Base-by-base conservation (phyloP, 2,797 vertebrate species). In the Adrianichthys oophorus region DNA sequence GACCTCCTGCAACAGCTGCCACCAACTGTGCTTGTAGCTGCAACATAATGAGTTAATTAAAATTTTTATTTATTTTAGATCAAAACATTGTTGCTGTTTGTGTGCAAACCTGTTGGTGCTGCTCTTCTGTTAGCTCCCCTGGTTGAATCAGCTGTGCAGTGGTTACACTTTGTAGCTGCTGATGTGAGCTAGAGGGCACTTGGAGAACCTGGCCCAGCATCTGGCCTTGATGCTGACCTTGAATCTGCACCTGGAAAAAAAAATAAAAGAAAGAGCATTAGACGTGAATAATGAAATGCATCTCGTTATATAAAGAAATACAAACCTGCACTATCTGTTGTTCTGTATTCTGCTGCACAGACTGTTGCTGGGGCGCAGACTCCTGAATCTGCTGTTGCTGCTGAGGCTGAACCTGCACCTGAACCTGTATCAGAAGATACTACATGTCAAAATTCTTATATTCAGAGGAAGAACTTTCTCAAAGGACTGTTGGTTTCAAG, bases 1-100 rank as follows among this genome's bases (percentile, higher is more conserved):
- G 95, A 60, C 96, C 94, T 43, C 94, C 94, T 16, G 94, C 94
- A 41, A 92, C 89, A 17, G 95, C 94, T 50, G 96, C 95, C 72
- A 96, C 95, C 50, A 98, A 87, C 85, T 98, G 96, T 50, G 96
- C 96, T 85, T 98, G 96, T 65, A 98, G 95, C 91, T 93, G 61
- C 61, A 62, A 71, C 21, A 78, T 3, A 23, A 71, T 0, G 3
- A 10, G 14, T 60, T 5, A 4, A 17, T 12, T 37, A 51, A 7
- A 58, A 1, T 1, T 19, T 23, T 15, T 23, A 5, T 21, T 21
- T 47, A 15, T 47, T 47, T 47, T n/a, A 2, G 43, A 4, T 4
- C 4, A 52, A 12, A 4, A 3, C 18, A 7, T 15, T 46, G 1
- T 15, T 54, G 48, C 43, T 2, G 4, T 13, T 4, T 44, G 1